Evolutionary conservation across 1,140 invertebrate genomes (phyloP).

Genomic region (Pararge aegeria): DNA sequence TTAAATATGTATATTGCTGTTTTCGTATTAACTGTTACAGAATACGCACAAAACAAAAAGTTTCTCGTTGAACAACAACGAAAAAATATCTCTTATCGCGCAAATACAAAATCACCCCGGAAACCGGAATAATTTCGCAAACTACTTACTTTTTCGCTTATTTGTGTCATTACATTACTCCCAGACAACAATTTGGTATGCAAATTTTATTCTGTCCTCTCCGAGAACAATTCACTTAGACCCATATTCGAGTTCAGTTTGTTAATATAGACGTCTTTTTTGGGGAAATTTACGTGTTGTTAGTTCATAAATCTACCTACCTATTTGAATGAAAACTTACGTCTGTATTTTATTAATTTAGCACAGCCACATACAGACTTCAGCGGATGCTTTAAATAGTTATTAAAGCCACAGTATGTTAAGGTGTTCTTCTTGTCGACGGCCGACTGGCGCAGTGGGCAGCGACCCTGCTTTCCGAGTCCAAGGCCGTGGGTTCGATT

Average conservation of each 20-base stretch:
- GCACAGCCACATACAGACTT: no score
- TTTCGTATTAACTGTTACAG: neutral
- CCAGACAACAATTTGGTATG: slow-evolving; percentile 24
- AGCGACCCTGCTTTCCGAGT: no score
- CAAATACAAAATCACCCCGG: slow-evolving; percentile 18
- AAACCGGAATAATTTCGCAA: slow-evolving; percentile 24
- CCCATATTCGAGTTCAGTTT: neutral
- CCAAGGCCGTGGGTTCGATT: no score
- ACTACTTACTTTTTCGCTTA: slow-evolving; percentile 18
- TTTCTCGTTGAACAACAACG: neutral
- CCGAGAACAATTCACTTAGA: neutral
- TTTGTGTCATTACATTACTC: slow-evolving; percentile 29
- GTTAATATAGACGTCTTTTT: no score
- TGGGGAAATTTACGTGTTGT: no score
- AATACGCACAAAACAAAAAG: neutral
- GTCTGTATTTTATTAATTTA: no score
- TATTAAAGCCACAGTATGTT: no score
- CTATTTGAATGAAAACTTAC: no score
- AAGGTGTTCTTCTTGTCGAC: no score
- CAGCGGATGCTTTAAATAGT: no score
- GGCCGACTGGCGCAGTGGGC: no score
- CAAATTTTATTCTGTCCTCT: slow-evolving; percentile 20
- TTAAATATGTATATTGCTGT: neutral
- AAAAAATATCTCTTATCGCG: slow-evolving; percentile 15
- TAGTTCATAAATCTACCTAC: no score